A percentile compares a stretch with the other conserved stretches of the same genome.
These are phyloP conservation scores for Trypoxylus dichotomus DNA, from an alignment of 1,140 invertebrate genomes.

Conservation along the genomic window DNA sequence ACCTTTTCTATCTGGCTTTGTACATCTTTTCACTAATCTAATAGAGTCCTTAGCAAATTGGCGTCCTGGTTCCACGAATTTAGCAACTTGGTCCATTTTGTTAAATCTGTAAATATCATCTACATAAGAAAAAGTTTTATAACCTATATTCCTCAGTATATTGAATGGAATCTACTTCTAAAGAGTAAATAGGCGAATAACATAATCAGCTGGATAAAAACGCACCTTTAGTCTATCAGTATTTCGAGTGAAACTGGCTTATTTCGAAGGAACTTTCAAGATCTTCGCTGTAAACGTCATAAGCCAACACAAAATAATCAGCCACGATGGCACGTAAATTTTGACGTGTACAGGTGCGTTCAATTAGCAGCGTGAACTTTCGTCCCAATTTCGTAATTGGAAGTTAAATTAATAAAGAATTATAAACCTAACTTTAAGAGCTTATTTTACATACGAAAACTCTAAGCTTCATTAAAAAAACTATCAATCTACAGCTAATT, in stretches of 20 bases:
- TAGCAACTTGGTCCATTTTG: constrained; percentile 96
- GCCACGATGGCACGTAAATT: constrained; percentile 26
- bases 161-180: neutral
- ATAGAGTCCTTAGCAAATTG: constrained; percentile 98
- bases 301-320: neutral
- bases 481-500: neutral
- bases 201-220: neutral
- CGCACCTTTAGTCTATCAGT: neutral
- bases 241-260: neutral
- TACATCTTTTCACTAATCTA: constrained; percentile 97
- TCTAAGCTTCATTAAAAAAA: neutral
- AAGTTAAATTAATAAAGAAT: neutral
- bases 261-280: neutral
- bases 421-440: neutral
- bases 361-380: neutral
- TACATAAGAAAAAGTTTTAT: neutral
- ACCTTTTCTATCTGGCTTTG: constrained; percentile 99
- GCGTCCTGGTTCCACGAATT: constrained; percentile 91
- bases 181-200: neutral
- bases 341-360: constrained; percentile 16
- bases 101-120: neutral
- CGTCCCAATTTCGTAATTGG: neutral
- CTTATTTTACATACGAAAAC: neutral
- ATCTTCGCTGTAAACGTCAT: neutral
- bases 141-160: constrained; percentile 6